Evolutionary conservation across 1,140 invertebrate species (phyloP), one percentile per base, ranked within the genome.

Genomic region (Euschistus heros): DNA sequence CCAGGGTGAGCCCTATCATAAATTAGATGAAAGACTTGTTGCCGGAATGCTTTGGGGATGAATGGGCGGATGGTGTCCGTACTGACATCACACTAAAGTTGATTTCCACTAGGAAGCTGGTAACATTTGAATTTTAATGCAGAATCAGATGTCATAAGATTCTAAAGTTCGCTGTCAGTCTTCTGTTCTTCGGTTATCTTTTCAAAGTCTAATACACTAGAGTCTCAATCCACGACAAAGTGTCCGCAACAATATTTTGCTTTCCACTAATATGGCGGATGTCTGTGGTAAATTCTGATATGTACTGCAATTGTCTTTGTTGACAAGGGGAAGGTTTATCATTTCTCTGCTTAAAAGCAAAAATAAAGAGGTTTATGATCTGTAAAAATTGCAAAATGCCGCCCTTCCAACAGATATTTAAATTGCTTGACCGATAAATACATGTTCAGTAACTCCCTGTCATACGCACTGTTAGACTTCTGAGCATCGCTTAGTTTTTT

Each of bases 361-460:
- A 62, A 72, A 10, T 67, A 66, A 2, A 75, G 65, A 15, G 75
- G 74, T 66, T 75, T 75, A 63, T 77, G 74, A 63, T 76, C 74
- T 0, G 75, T 76, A 50, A 65, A 72, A 18, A 77, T 71, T 0
- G 47, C 69, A 44, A 76, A 68, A 20, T 67, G 8, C 30, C 68
- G 52, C 5, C 69, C 72, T 67, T 76, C 73, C 3, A 77, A n/a
- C 37, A 74, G 68, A 33, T 73, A 67, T 37, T 63, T 46, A 64
- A 77, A 76, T 64, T 68, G 68, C 64, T 71, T 70, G 1, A 76
- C 67, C 2, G 71, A 63, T 15, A 17, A n/a, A 66, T 72, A 75
- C 10, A 73, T 70, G 3, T 73, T 74, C 0, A 74, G 60, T 0
- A 80, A 69, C 70, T 79, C 75, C 5, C 75, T 62, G 68, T 78